Base-by-base conservation (phyloP, 2,888 invertebrate species). In the Amphipyra tragopoginis region DNA sequence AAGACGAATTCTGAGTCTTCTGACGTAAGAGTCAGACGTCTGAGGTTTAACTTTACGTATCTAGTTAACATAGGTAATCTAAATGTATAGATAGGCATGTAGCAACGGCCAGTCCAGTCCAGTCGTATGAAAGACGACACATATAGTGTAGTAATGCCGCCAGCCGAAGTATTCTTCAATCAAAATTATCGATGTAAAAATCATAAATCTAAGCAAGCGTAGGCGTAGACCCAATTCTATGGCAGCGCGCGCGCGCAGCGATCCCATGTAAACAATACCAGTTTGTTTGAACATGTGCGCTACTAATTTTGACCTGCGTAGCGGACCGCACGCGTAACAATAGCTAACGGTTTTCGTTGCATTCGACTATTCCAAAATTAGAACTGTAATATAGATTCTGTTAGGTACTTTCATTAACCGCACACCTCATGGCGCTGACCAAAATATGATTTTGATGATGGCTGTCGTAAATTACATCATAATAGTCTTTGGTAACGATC, bases 241-340 rank as follows among this genome's bases (percentile, higher is more conserved):
- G 75, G 77, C 77, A 69, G 77, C 60, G 77, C 74, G 64, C 74
- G 64, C 70, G 81, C 81, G 80, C 80, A 74, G 81, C 77, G 72
- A 75, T 64, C 73, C 79, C 84, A 77, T 83, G 89, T 93, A 93
- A 94, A 94, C 94, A 94, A 91, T 89, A 84, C 85, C 79, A 80
- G 90, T 89, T 90, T 93, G 92, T 93, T 93, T 93, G 87, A 90
- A 93, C 94, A 94, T 93, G 91, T 94, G 94, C 87, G 90, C 89
- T 93, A 92, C 94, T 94, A 94, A 94, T 91, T 94, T 87, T 90
- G 93, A 92, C 91, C 91, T 86, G 91, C 82, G 80, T 78, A 82
- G 82, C 85, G 84, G 90, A 84, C 90, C 90, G 90, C 89, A 87
- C 85, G 85, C 83, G 79, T 82, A 90, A 94, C 93, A 93, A 93